Percentiles rank a stretch among this genome's conserved stretches.
Conservation (phyloP, 2,888 invertebrate species). For the Micropterix aruncella region DNA sequence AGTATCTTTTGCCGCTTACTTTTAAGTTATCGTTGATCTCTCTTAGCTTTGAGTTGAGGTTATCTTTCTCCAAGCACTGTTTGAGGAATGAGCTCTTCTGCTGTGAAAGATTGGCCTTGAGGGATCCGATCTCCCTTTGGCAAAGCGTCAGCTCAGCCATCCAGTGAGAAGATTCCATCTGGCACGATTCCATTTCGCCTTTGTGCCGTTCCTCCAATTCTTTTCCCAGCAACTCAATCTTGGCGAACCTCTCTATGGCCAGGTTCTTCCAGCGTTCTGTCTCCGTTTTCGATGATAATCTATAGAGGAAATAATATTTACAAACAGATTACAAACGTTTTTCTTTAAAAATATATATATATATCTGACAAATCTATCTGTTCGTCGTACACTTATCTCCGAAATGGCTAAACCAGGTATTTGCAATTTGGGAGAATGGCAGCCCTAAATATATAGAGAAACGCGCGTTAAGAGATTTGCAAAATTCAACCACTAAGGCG, state of each 20-base stretch:
- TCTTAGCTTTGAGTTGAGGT: conserved; percentile 32
- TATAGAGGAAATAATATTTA: no score
- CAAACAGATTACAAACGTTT: no score
- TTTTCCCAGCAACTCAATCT: conserved; percentile 45
- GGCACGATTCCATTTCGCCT: conserved; percentile 47
- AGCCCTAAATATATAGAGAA: no score
- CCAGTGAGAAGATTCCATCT: conserved; percentile 49
- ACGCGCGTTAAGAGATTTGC: no score
- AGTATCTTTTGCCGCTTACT: no score
- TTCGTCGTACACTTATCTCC: no score
- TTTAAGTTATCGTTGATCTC: conserved; percentile 26
- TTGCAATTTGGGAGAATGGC: no score
- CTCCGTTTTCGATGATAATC: conserved; percentile 17
- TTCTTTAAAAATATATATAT: no score
- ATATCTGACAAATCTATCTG: no score
- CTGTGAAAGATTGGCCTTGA: conserved; percentile 33
- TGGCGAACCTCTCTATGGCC: conserved; percentile 48
- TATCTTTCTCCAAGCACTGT: conserved; percentile 29
- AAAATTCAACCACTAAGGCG: no score
- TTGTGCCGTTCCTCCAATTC: conserved; percentile 48
- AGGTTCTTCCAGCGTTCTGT: conserved; percentile 48
- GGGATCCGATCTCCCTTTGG: conserved; percentile 35
- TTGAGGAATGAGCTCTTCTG: conserved; percentile 26
- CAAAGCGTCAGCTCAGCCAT: conserved; percentile 37
- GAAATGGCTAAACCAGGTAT: no score